Evolutionary conservation across 2,888 invertebrate genomes (phyloP), one percentile per base, ranked within the genome.

Genomic region (Geotrupes spiniger): DNA sequence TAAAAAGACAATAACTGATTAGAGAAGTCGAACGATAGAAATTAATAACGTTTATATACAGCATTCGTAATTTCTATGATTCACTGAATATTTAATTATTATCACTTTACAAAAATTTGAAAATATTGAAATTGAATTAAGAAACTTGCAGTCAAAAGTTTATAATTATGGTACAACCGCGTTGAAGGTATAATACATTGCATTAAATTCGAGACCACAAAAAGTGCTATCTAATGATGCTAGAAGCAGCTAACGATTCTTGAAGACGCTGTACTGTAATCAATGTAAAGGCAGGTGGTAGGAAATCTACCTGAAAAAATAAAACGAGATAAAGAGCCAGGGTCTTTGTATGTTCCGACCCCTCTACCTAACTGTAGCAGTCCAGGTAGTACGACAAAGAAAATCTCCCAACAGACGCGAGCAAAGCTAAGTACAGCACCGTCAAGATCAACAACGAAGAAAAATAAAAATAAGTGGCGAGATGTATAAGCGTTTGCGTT

Each of bases 321-420:
- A 53, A 54, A 55, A 46, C 46, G 46, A 54, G 54, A 44, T 45
- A 40, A 51, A 54, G 53, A 49, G 52, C 49, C 52, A 49, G 52
- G 51, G 49, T 51, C 57, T 55, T 57, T 57, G 57, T 57, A 43
- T 46, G 37, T 40, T 40, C 42, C 45, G 59, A 53, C 53, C 57
- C 55, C 55, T 45, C 50, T 53, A 48, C 53, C 57, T 57, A 57
- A 59, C 59, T 59, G 57, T 57, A 59, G 55, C 59, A 55, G 52
- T 49, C 53, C 50, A 51, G 54, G 52, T 52, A 46, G 49, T 52
- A 46, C 47, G 47, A 54, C 54, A 54, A 54, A 54, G 54, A 49
- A 51, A 54, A 44, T 36, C 53, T 45, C 47, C 6, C 27, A 48
- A 28, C 48, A 29, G 31, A 38, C 41, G 11, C 12, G 33, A 33